Conservation (phyloP, 2,888 invertebrate genomes). For the Eledone cirrhosa region DNA sequence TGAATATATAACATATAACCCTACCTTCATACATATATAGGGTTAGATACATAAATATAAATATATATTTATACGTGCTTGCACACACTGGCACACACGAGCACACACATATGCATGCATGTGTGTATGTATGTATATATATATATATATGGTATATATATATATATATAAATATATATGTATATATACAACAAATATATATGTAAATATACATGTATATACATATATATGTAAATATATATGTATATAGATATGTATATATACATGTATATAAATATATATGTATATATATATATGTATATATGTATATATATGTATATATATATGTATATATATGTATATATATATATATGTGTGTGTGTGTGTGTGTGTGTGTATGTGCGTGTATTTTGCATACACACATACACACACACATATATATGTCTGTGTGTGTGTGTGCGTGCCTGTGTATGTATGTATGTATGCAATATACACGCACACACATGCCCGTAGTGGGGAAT, state of each 20-base stretch:
- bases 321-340: neutral
- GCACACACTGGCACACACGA: no score
- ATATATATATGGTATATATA: conserved; percentile 7
- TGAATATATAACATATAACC: neutral
- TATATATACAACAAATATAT: no score
- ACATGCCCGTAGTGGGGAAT: no score
- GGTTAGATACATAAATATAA: neutral
- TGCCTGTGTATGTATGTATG: neutral
- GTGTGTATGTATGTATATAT: neutral
- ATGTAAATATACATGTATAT: conserved; percentile 6
- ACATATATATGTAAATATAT: conserved; percentile 8
- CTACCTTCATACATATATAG: neutral
- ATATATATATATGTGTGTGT: conserved; percentile 6
- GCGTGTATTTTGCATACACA: neutral
- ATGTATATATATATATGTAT: neutral
- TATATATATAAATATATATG: neutral
- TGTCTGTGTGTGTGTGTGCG: neutral
- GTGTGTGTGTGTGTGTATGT: neutral
- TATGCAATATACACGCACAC: neutral
- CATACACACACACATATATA: neutral
- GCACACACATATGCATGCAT: no score
- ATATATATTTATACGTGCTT: neutral
- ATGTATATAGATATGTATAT: neutral
- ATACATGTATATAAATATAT: neutral
- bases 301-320: neutral